These are phyloP conservation scores for Elaphurus davidianus DNA, from an alignment of 2,113 vertebrate genomes.

Conservation along the genomic window DNA sequence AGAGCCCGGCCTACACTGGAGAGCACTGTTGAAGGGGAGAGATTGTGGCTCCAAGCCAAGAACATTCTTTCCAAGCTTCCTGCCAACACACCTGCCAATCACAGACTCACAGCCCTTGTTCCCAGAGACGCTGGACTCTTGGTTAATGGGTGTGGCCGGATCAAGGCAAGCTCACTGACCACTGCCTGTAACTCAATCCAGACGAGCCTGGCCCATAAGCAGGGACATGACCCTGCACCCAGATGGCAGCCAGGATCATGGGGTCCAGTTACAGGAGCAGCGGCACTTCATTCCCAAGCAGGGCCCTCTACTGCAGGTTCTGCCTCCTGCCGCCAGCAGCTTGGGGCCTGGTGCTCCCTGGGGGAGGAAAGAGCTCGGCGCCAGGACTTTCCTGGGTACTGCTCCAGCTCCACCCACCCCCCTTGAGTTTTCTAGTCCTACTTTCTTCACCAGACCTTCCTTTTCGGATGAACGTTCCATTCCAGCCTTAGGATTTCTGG, in stretches of 20 bases:
- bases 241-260: accelerated
- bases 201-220: neutral
- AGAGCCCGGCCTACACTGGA: neutral
- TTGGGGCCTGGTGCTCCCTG: neutral
- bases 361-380: neutral
- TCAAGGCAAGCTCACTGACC: neutral
- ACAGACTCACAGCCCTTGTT: neutral
- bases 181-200: neutral
- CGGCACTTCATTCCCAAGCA: accelerated
- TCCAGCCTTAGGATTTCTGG: neutral
- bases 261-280: neutral
- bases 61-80: neutral
- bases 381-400: neutral
- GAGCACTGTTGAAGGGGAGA: neutral
- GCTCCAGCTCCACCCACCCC: neutral
- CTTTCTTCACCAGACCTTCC: neutral
- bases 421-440: neutral
- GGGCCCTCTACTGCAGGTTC: neutral
- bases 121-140: neutral
- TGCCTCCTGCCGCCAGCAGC: neutral
- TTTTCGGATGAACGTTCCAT: neutral
- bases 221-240: accelerated
- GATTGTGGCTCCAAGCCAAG: neutral
- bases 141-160: neutral
- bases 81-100: neutral